These are phyloP conservation scores for Saccostrea echinata DNA, from an alignment of 1,140 invertebrate genomes.

Conservation along the genomic window DNA sequence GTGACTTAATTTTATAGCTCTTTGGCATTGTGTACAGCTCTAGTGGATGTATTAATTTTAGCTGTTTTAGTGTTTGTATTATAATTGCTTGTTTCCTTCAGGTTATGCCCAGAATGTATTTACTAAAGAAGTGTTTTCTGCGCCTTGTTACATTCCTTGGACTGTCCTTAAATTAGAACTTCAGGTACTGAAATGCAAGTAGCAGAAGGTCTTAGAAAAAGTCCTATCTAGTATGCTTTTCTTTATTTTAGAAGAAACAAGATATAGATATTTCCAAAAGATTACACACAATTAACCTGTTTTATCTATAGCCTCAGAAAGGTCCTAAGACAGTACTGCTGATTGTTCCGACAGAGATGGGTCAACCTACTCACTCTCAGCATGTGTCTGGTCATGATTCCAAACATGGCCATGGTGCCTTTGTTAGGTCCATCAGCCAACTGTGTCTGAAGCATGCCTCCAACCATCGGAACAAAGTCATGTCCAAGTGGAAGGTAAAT, in stretches of 20 bases:
- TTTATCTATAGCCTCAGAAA: constrained; percentile 57
- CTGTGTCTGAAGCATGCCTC: constrained; percentile 66
- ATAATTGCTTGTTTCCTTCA: constrained; percentile 43
- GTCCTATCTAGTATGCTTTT: neutral
- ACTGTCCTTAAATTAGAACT: constrained; percentile 67
- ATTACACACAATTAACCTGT: neutral
- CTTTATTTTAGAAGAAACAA: neutral
- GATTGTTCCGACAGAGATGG: constrained; percentile 64
- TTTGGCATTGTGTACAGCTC: too few species aligned
- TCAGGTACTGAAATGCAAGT: constrained; percentile 47
- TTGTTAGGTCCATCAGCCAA: constrained; percentile 62
- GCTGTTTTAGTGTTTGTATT: too few species aligned
- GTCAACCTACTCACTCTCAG: constrained; percentile 54
- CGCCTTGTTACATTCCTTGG: constrained; percentile 70
- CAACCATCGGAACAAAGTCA: constrained; percentile 56
- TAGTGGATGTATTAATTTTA: too few species aligned
- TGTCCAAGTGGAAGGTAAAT: constrained; percentile 67
- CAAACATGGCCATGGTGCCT: constrained; percentile 63
- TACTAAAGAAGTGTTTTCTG: constrained; percentile 62
- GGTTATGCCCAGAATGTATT: constrained; percentile 66
- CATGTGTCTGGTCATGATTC: constrained; percentile 58
- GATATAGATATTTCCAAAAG: too few species aligned
- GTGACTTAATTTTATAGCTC: too few species aligned
- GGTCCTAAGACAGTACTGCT: constrained; percentile 63
- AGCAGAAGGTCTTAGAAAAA: neutral